Base-by-base conservation (phyloP, 2,888 invertebrate genomes). In the Lasioglossum calceatum region DNA sequence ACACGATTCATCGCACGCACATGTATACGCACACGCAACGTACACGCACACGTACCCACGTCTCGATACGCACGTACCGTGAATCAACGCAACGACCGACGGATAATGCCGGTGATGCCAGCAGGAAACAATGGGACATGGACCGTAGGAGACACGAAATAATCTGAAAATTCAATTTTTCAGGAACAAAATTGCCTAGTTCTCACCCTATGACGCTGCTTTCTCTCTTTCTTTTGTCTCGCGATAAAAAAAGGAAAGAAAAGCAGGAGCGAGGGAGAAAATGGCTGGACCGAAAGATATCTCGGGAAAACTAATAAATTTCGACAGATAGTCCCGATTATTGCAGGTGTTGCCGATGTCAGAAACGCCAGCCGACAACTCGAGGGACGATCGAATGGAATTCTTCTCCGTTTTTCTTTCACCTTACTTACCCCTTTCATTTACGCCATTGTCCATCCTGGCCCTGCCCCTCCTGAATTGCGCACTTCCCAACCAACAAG, bases 321-420 rank as follows among this genome's bases (percentile, higher is more conserved):
- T 82, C 70, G 78, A 81, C 88, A 67, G 86, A 87, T 85, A 86
- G 84, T 81, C 74, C 82, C 81, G 81, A 89, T 91, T 90, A 90
- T 90, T 91, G 72, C 91, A 91, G 91, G 88, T 90, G 83, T 88
- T 86, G 85, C 84, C 82, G 83, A 77, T 88, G 87, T 87, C 87
- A 81, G 89, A 83, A 90, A 88, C 81, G 87, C 84, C 87, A 87
- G 91, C 84, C 87, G 89, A 85, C 82, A 84, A 79, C 85, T 79
- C 74, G 83, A 82, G 47, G 83, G 86, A 84, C 80, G 79, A 84
- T 89, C 74, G 71, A 86, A 82, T 84, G 85, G 89, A 64, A 82
- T 79, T 74, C 36, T 36, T 36, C 79, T 82, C 71, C 64, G 64
- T 76, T 79, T 83, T 70, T 86, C 78, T 74, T 83, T 78, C 67